Conservation (phyloP, 2,113 vertebrate species). For the Triplophysa siluroides region DNA sequence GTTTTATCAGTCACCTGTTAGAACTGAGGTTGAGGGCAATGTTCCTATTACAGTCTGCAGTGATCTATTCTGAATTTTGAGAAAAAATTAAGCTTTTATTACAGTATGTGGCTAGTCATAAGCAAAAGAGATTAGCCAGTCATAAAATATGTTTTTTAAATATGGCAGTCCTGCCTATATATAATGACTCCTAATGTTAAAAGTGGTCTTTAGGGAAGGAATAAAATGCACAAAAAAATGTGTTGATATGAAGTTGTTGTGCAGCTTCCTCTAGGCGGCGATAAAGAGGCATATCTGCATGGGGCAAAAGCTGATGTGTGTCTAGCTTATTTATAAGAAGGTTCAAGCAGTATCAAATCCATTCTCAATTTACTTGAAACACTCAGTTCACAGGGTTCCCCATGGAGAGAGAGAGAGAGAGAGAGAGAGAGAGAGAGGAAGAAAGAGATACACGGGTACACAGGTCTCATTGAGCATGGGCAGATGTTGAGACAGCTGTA, state of each 20-base stretch:
- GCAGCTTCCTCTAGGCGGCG: conserved; percentile 22
- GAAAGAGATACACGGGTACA: not conserved
- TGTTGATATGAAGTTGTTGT: not conserved
- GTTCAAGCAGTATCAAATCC: not conserved
- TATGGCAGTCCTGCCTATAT: not conserved
- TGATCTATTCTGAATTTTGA: not conserved
- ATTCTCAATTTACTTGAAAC: conserved; percentile 8
- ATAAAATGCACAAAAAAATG: not conserved
- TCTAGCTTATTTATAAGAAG: not conserved
- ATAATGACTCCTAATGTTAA: no score
- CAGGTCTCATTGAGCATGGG: conserved; percentile 28
- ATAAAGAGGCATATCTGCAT: not conserved
- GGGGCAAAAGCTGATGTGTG: not conserved
- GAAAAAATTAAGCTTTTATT: not conserved
- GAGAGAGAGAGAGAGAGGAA: not conserved
- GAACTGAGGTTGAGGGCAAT: not conserved
- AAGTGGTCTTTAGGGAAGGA: no score
- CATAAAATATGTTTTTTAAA: not conserved
- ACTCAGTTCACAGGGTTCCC: not conserved
- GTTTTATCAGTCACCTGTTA: not conserved
- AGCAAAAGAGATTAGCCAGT: not conserved
- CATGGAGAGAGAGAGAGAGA: not conserved
- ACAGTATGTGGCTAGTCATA: not conserved
- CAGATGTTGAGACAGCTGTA: conserved; percentile 54
- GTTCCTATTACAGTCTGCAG: not conserved